These are phyloP conservation scores for Poecilia gillii DNA, from an alignment of 2,797 vertebrate genomes.

Conservation along the genomic window DNA sequence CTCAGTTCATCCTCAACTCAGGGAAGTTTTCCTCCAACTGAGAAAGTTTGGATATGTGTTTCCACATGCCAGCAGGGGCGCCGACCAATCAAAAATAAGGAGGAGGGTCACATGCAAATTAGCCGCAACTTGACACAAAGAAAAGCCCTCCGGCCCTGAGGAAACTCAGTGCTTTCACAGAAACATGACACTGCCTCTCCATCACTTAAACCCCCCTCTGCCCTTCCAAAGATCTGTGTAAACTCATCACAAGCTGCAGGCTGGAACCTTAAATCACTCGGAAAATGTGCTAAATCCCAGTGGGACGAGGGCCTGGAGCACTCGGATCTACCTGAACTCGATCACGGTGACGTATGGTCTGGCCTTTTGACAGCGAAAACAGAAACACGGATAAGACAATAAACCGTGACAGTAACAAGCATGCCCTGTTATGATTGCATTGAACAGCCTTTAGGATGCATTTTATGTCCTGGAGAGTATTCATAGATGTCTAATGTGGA, in stretches of 20 bases:
- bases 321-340: constrained; percentile 29
- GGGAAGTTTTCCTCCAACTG: constrained; percentile 61
- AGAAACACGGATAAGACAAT: constrained; percentile 42
- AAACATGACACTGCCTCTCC: constrained; percentile 70
- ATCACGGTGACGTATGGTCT: constrained; percentile 40
- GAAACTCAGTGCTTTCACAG: constrained; percentile 72
- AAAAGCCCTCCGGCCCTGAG: constrained; percentile 51
- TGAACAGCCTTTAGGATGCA: not conserved
- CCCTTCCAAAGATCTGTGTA: constrained; percentile 25
- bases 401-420: constrained; percentile 3
- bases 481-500: not conserved
- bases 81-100: constrained; percentile 63
- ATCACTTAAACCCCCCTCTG: constrained; percentile 29
- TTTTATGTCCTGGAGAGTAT: constrained; percentile 5
- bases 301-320: constrained; percentile 28
- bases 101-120: constrained; percentile 61
- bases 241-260: constrained; percentile 47
- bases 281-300: constrained; percentile 36
- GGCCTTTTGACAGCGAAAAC: constrained; percentile 33
- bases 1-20: constrained; percentile 60
- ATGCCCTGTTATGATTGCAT: not conserved
- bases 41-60: constrained; percentile 66
- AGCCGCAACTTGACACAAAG: constrained; percentile 47
- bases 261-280: constrained; percentile 30
- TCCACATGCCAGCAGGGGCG: constrained; percentile 48